Evolutionary conservation across 2,797 vertebrate species (phyloP), one percentile per base, ranked within the genome.

Genomic region (Sphenopsis melanotis): DNA sequence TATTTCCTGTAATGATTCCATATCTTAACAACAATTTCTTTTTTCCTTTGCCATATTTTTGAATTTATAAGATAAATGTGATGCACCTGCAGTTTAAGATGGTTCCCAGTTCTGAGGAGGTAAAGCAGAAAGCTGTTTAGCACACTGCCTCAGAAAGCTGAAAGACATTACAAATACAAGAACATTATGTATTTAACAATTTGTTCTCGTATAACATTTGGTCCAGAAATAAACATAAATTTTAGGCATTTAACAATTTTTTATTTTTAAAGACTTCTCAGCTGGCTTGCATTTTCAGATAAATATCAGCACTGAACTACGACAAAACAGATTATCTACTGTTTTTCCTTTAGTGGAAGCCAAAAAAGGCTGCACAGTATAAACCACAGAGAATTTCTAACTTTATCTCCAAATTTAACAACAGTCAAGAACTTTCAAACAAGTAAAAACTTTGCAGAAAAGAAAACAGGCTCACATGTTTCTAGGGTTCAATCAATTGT

Each of bases 351-450:
- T 70, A 94, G 83, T 94, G 56, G 39, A 87, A 94, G 93, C 92
- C 96, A 96, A 96, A 92, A 94, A 94, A 89, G 96, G 46, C 93
- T 96, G 86, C 94, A 93, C 88, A 96, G 94, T 80, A 94, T 83
- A 97, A 96, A 94, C 94, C 95, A 95, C 96, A 94, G 96, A 96
- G 89, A 96, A 89, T 78, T 95, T 97, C 88, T 96, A 94, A 94
- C 87, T 95, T 90, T 96, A 96, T 95, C 93, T 94, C 87, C 74
- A 72, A 87, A 93, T 92, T 93, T 93, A 97, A 97, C 72, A 97
- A 90, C 92, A 98, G 95, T 93, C 89, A 95, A 66, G 49, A 90
- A 91, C 88, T 96, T 96, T 91, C 93, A 95, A 80, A 93, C 90
- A 91, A 95, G 74, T 93, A 87, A 96, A 96, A 97, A 94, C 87